Conservation (phyloP, 2,113 vertebrate genomes). For the Serinus canaria region DNA sequence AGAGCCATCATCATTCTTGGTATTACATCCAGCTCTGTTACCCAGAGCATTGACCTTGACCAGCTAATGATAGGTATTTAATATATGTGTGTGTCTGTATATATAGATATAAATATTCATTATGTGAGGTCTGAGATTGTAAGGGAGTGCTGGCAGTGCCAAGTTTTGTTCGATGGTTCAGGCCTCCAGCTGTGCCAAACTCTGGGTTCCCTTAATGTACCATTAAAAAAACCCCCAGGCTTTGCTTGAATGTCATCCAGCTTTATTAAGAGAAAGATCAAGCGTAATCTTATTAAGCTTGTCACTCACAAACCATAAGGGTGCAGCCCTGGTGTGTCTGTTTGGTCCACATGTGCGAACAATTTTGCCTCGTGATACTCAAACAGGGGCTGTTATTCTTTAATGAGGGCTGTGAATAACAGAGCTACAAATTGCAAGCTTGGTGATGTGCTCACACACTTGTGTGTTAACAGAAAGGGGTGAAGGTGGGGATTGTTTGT, state of each 20-base stretch:
- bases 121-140: constrained; percentile 19
- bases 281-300: constrained; percentile 59
- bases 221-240: constrained; percentile 41
- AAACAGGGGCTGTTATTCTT: constrained; percentile 43
- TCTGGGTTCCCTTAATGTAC: constrained; percentile 32
- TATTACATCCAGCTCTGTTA: constrained; percentile 27
- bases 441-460: not conserved
- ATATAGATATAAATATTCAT: constrained; percentile 58
- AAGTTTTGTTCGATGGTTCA: constrained; percentile 8
- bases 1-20: constrained; percentile 7
- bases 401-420: constrained; percentile 23
- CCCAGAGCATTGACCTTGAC: constrained; percentile 44
- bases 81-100: not conserved
- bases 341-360: constrained; percentile 32
- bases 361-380: constrained; percentile 29
- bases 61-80: constrained; percentile 56
- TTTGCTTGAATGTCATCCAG: constrained; percentile 58
- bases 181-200: constrained; percentile 54
- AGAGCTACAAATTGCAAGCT: not conserved
- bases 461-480: not conserved
- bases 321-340: constrained; percentile 29
- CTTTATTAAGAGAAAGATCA: constrained; percentile 65
- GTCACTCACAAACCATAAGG: constrained; percentile 50
- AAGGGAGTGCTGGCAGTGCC: constrained; percentile 37
- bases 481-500: not conserved